Conservation (phyloP, 2,888 invertebrate genomes). For the Iphiclides podalirius region DNA sequence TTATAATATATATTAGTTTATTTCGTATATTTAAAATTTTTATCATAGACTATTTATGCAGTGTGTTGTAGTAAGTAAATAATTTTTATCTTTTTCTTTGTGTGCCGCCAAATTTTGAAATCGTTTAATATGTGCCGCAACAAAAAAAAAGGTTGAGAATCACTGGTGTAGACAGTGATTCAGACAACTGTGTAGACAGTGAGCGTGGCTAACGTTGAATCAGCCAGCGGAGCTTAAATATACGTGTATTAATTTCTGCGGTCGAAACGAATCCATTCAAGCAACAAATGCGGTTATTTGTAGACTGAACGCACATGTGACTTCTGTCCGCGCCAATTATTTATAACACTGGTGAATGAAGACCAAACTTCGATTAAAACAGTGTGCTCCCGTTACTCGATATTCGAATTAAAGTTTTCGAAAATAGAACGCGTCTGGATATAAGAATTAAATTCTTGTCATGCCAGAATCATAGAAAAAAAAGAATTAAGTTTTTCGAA, state of each 20-base stretch:
- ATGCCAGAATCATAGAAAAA: too few species aligned
- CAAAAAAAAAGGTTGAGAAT: too few species aligned
- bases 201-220: constrained; percentile 2
- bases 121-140: too few species aligned
- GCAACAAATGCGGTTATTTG: constrained; percentile 16
- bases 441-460: too few species aligned
- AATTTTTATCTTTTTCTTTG: too few species aligned
- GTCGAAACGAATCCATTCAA: constrained; percentile 13
- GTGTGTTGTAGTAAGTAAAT: too few species aligned
- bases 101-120: too few species aligned
- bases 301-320: constrained; percentile 11
- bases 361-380: background rate
- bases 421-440: constrained; percentile 2
- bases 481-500: too few species aligned
- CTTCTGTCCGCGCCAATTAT: constrained; percentile 15
- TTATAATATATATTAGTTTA: too few species aligned
- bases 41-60: too few species aligned
- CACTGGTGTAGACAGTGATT: background rate
- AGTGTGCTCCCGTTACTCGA: constrained; percentile 3
- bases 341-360: constrained; percentile 19
- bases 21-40: too few species aligned
- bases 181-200: background rate
- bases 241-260: constrained; percentile 19
- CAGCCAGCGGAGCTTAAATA: constrained; percentile 7
- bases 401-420: constrained; percentile 3